Conservation (phyloP, 92 coral and sea anemone genomes). For the Anthopleura xanthogrammica region DNA sequence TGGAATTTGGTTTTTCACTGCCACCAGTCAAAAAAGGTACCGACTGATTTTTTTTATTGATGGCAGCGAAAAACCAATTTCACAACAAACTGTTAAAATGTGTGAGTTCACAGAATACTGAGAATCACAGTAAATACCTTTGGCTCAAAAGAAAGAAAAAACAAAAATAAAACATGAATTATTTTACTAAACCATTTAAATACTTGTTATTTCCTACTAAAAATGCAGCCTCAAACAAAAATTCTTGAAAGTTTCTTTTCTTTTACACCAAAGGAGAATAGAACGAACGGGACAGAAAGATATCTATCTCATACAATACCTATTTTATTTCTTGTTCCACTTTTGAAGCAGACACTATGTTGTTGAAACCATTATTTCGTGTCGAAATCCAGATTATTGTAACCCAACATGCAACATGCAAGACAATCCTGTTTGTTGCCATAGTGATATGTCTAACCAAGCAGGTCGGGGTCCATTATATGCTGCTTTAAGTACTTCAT, state of each 20-base stretch:
- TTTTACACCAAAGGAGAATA: background rate
- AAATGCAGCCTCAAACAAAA: background rate
- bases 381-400: background rate
- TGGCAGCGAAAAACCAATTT: too few species aligned
- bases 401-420: background rate
- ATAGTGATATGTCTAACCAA: background rate
- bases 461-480: constrained; percentile 61
- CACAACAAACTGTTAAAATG: too few species aligned
- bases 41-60: too few species aligned
- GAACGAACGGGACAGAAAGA: background rate
- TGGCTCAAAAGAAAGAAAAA: background rate
- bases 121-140: background rate
- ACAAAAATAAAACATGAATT: background rate
- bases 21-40: too few species aligned
- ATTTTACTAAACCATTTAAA: background rate
- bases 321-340: background rate
- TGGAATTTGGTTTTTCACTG: too few species aligned
- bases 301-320: background rate
- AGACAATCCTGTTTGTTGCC: background rate
- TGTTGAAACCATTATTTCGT: background rate
- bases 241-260: background rate
- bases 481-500: constrained; percentile 89
- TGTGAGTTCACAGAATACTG: too few species aligned
- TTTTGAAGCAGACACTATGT: background rate
- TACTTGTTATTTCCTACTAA: background rate